Percentiles rank a stretch among this genome's conserved stretches.
These are phyloP conservation scores for Heterotilapia buettikoferi DNA, from an alignment of 2,113 vertebrate genomes.

Conservation along the genomic window DNA sequence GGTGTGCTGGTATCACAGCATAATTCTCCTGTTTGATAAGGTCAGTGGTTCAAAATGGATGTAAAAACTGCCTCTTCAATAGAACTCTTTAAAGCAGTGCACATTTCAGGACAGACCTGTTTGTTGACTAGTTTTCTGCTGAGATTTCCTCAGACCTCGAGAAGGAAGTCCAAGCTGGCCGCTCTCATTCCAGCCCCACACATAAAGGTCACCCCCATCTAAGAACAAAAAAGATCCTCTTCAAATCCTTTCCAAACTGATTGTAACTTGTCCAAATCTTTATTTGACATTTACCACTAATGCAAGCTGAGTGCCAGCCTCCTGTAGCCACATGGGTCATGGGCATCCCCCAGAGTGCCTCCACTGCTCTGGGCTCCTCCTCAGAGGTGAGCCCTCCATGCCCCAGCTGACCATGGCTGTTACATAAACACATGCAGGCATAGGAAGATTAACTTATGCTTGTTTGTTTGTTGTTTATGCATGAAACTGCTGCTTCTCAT, in stretches of 20 bases:
- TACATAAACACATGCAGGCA: background rate
- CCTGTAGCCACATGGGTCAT: constrained; percentile 78
- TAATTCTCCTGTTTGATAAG: background rate
- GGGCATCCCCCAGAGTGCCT: constrained; percentile 81
- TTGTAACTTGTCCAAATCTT: background rate
- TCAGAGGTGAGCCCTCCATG: constrained; percentile 78
- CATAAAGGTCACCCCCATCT: constrained; percentile 86
- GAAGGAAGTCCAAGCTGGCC: constrained; percentile 90
- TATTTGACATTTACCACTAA: constrained; percentile 76
- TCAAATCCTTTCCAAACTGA: rapidly evolving
- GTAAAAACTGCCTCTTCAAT: background rate
- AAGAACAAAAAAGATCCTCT: background rate
- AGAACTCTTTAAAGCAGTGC: background rate
- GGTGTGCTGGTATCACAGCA: background rate
- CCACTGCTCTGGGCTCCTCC: constrained; percentile 76
- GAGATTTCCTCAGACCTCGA: constrained; percentile 44
- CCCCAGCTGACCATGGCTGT: constrained; percentile 91
- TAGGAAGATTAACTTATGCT: background rate
- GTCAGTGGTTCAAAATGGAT: background rate
- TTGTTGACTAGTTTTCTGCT: background rate
- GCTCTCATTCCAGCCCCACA: constrained; percentile 96
- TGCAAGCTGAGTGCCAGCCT: constrained; percentile 84
- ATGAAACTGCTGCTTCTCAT: background rate
- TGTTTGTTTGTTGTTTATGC: background rate
- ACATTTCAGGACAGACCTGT: constrained; percentile 10